phyloP scores from a whole-genome alignment of 1,140 invertebrate genomes.

The Heliconius hewitsoni region DNA sequence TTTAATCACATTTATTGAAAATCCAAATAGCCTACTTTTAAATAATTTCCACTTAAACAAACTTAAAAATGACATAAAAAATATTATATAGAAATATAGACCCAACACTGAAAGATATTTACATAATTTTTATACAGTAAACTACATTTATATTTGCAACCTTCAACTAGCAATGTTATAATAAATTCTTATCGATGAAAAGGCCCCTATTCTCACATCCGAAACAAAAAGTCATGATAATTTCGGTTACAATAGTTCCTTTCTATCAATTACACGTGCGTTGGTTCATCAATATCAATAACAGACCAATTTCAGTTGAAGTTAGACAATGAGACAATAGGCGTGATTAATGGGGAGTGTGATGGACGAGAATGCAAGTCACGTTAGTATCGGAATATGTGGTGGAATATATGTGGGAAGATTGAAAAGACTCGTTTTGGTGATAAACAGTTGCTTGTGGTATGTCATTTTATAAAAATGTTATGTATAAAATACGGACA shows the following conservation, averaged over 20 bases:
- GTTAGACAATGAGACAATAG: slow-evolving; percentile 17
- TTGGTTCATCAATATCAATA: slow-evolving; percentile 39
- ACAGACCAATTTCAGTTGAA: slow-evolving; percentile 21
- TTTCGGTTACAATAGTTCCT: background rate
- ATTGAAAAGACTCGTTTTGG: background rate
- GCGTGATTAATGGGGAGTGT: slow-evolving; percentile 20
- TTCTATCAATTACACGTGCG: background rate
- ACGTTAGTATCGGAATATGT: background rate
- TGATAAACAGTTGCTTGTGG: background rate
- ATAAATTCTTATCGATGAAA: background rate
- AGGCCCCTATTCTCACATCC: no score
- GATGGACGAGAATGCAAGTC: slow-evolving; percentile 19
- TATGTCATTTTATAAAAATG: background rate
- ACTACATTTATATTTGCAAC: no score
- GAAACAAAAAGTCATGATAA: background rate
- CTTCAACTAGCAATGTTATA: no score
- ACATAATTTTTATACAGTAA: no score
- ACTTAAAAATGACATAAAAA: no score
- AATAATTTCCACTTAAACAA: no score
- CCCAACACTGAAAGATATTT: no score
- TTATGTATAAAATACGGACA: no score
- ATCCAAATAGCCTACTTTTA: no score
- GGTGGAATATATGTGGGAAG: background rate
- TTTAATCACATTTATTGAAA: no score
- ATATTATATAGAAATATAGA: no score